Evolutionary conservation across 2,113 vertebrate species (phyloP).

Genomic region (Ahaetulla prasina): DNA sequence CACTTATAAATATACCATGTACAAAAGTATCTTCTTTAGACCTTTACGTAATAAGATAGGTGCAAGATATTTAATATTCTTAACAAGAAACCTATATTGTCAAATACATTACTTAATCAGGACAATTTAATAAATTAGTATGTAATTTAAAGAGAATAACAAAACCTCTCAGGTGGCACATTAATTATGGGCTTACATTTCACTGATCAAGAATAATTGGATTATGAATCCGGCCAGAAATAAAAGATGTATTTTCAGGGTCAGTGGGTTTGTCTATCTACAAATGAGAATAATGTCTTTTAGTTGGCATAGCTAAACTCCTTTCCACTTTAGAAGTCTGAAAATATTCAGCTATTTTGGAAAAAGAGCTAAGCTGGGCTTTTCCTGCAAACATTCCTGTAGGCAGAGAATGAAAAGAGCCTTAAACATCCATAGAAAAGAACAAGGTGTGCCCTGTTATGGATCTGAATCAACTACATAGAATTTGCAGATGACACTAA

Average conservation of each 20-base stretch:
- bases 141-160: conserved; percentile 65
- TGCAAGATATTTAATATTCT: conserved; percentile 52
- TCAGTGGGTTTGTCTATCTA: conserved; percentile 61
- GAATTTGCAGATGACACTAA: no score
- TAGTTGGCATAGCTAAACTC: conserved; percentile 1
- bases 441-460: not conserved
- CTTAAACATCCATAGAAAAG: not conserved
- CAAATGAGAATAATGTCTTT: conserved; percentile 14
- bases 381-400: not conserved
- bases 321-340: not conserved
- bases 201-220: conserved; percentile 51
- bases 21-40: conserved; percentile 28
- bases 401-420: not conserved
- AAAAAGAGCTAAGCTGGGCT: not conserved
- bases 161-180: conserved; percentile 54
- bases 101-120: conserved; percentile 54
- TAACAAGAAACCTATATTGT: conserved; percentile 42
- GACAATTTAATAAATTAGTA: conserved; percentile 63
- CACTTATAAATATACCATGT: not conserved
- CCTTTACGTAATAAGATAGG: conserved; percentile 16
- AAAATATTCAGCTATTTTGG: not conserved
- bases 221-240: conserved; percentile 49
- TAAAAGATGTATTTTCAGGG: conserved; percentile 63
- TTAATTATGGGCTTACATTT: conserved; percentile 62
- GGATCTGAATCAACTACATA: not conserved